Conservation (phyloP, 2,888 invertebrate genomes). For the Stegophylla sp. region DNA sequence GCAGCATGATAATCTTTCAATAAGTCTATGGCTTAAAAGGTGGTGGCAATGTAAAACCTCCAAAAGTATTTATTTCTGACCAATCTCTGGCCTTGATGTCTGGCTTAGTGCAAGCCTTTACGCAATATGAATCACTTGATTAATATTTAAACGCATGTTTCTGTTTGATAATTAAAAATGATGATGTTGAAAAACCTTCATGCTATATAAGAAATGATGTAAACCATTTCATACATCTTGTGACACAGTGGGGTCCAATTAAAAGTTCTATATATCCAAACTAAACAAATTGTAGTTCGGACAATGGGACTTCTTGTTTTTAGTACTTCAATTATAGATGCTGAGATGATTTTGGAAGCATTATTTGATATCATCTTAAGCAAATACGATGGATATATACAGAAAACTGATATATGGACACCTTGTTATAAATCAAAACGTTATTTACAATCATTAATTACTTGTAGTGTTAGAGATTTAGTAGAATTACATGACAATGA, state of each 20-base stretch:
- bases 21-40: conserved; percentile 9
- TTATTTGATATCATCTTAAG: conserved; percentile 23
- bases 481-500: background rate
- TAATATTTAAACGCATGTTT: conserved; percentile 14
- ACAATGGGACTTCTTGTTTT: conserved; percentile 22
- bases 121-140: conserved; percentile 38
- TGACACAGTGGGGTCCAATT: conserved; percentile 2
- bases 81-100: conserved; percentile 23
- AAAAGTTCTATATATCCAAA: conserved; percentile 24
- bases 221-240: conserved; percentile 18
- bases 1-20: conserved; percentile 32
- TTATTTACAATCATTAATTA: conserved; percentile 15
- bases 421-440: conserved; percentile 10
- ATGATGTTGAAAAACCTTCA: conserved; percentile 5
- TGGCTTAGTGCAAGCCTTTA: conserved; percentile 16
- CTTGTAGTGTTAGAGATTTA: background rate
- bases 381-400: conserved; percentile 10
- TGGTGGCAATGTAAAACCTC: conserved; percentile 19
- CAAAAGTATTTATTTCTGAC: conserved; percentile 9
- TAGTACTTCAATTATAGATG: conserved; percentile 11
- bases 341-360: background rate
- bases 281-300: conserved; percentile 19
- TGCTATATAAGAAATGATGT: conserved; percentile 19
- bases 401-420: background rate
- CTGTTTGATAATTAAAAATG: background rate